Base-by-base conservation (phyloP, 1,140 invertebrate species). In the Euschistus heros region DNA sequence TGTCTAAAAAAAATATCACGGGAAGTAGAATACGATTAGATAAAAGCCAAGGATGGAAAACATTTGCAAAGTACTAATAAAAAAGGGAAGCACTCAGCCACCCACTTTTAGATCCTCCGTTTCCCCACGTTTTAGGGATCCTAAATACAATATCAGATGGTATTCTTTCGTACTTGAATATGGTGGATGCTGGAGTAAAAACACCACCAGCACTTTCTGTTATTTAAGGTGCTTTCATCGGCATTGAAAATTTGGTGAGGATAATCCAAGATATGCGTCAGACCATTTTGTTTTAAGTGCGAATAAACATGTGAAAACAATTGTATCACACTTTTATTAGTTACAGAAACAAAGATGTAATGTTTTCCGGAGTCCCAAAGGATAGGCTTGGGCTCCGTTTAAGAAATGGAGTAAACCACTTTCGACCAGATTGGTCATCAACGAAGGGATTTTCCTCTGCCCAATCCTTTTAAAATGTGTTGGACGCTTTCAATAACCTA, bases 1-100 rank as follows among this genome's bases (percentile, higher is more conserved):
- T 78, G 76, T 8, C 75, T 7, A 78, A 46, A 72, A 76, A 78
- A 22, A 78, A 69, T 20, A 74, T 68, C 18, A 77, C 69, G 18
- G 75, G 75, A 13, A 47, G 17, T 62, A 18, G 15, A 54, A 71
- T 63, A 33, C 66, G 62, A 10, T 64, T 70, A 46, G 64, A 37
- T 10, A 24, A 30, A 37, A 70, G 63, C 54, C 55, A 70, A 26
- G 65, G 67, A 66, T 64, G 17, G 63, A 71, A 67, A 2, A 67
- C n/a, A n/a, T n/a, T n/a, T n/a, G n/a, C n/a, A n/a, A n/a, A n/a
- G n/a, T n/a, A n/a, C n/a, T n/a, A n/a, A 55, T 52, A 68, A 47
- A 69, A 69, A 24, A 30, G 15, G 7, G 47, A 63, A 2, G 37
- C 42, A 22, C 42, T 69, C 64, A 69, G 69, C 68, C 69, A 71